phyloP scores from a whole-genome alignment of 2,888 invertebrate genomes.

The Acrobasis suavella region DNA sequence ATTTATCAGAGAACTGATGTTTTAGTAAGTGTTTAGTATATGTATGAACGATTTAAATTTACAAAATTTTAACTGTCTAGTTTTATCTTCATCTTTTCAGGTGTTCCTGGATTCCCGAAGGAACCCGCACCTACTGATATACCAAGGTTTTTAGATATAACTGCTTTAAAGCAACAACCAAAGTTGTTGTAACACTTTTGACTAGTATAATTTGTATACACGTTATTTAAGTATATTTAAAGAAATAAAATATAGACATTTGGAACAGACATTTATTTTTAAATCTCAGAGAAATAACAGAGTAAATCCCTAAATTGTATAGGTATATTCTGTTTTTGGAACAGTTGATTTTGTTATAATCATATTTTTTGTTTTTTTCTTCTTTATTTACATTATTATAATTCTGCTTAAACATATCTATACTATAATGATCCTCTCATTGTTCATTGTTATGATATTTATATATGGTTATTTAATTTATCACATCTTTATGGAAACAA shows the following conservation, averaged over 20 bases:
- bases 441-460: conserved; percentile 14
- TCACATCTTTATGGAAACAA: conserved; percentile 33
- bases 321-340: conserved; percentile 48
- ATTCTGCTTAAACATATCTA: conserved; percentile 24
- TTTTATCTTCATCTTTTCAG: conserved; percentile 44
- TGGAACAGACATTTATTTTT: conserved; percentile 81
- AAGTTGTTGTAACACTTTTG: conserved; percentile 77
- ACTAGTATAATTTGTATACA: conserved; percentile 26
- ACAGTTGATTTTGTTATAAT: conserved; percentile 41
- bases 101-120: conserved; percentile 35
- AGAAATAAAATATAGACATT: conserved; percentile 48
- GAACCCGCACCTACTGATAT: conserved; percentile 52
- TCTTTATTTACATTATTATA: conserved; percentile 19
- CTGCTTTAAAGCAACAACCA: conserved; percentile 86
- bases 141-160: conserved; percentile 85
- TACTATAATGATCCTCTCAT: conserved; percentile 8
- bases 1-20: too few species aligned
- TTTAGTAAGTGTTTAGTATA: too few species aligned
- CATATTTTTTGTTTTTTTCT: conserved; percentile 35
- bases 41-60: too few species aligned
- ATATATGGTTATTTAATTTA: conserved; percentile 29
- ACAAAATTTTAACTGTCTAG: neutral
- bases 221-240: conserved; percentile 25
- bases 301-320: conserved; percentile 56
- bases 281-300: conserved; percentile 77